phyloP scores from a whole-genome alignment of 2,888 invertebrate genomes.

The Cybosia mesomella region DNA sequence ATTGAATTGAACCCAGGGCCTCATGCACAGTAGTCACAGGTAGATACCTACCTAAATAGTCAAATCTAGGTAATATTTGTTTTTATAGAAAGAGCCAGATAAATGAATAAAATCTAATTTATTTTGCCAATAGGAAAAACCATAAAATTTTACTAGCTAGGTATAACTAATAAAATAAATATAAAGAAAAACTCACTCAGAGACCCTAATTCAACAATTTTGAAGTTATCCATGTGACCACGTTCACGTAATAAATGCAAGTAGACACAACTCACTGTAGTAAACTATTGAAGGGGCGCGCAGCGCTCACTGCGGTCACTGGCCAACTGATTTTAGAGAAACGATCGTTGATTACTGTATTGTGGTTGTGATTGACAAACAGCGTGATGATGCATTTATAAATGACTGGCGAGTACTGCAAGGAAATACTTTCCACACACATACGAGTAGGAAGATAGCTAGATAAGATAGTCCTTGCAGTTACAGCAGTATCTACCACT shows the following conservation, averaged over 20 bases:
- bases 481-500: conserved; percentile 1
- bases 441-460: no score
- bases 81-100: neutral
- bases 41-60: neutral
- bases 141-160: no score
- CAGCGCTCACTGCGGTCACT: conserved; percentile 67
- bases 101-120: no score
- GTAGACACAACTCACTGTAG: conserved; percentile 17
- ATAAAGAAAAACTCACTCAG: conserved; percentile 69
- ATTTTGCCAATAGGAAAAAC: no score
- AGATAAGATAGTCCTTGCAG: no score
- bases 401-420: conserved; percentile 36
- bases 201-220: conserved; percentile 73
- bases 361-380: conserved; percentile 63
- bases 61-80: neutral
- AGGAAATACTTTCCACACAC: conserved; percentile 44
- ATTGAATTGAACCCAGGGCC: neutral
- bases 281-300: conserved; percentile 50
- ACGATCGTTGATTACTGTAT: conserved; percentile 78
- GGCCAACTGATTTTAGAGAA: conserved; percentile 77
- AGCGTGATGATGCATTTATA: conserved; percentile 37
- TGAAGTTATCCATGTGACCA: conserved; percentile 70
- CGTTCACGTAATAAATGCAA: conserved; percentile 37
- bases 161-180: neutral
- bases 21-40: neutral